A percentile compares a stretch with the other conserved stretches of the same genome.
phyloP scores from a whole-genome alignment of 2,113 vertebrate species.

The Trogon surrucura region DNA sequence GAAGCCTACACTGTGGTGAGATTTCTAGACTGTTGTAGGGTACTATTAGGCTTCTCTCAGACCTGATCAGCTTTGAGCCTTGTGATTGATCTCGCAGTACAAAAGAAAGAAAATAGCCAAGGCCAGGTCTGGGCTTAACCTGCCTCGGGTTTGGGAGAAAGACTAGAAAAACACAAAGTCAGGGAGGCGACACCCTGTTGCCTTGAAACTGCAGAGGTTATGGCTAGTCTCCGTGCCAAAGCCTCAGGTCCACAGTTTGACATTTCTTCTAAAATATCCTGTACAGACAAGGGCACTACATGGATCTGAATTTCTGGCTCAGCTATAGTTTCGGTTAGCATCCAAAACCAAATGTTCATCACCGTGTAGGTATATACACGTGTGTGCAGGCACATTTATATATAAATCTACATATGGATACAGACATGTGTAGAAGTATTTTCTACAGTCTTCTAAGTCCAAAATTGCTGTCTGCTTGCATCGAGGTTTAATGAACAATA shows the following conservation, averaged over 20 bases:
- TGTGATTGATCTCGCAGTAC: background rate
- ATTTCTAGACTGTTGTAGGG: background rate
- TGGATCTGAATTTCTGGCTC: background rate
- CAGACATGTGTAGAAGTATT: accelerated
- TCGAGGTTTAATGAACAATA: background rate
- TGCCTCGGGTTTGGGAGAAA: background rate
- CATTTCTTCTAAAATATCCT: background rate
- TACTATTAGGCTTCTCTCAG: background rate
- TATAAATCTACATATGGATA: background rate
- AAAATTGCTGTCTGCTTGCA: background rate
- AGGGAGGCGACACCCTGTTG: background rate
- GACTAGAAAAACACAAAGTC: background rate
- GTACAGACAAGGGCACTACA: background rate
- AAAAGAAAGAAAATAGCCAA: background rate
- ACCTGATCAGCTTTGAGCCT: background rate
- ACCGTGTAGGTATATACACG: background rate
- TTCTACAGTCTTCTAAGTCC: background rate
- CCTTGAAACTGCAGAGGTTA: background rate
- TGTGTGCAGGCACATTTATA: background rate
- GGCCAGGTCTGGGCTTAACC: background rate
- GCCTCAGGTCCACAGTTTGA: background rate
- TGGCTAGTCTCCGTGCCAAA: background rate
- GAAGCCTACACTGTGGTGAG: background rate
- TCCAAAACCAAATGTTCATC: background rate
- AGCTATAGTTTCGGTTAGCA: background rate